Evolutionary conservation across 2,113 vertebrate genomes (phyloP), one percentile per base, ranked within the genome.

Genomic region (Apeltes quadracus): DNA sequence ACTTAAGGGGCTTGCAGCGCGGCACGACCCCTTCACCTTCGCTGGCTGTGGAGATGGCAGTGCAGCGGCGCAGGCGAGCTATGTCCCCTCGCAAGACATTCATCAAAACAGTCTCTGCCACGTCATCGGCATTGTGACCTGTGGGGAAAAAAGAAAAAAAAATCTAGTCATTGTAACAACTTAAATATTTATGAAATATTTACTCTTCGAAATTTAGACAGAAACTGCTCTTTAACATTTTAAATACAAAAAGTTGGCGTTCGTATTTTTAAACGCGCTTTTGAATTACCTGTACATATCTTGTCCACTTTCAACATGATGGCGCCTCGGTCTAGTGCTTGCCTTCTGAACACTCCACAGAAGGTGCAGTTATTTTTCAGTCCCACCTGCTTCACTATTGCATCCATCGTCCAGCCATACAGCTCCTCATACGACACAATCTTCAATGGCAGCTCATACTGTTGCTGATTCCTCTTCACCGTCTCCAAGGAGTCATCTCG

Each of bases 381-480:
- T 50, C 92, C 95, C 83, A 95, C 92, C 86, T 76, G 95, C 83
- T 93, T 94, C 70, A 88, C 95, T 32, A 97, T 95, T 15, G 94
- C 93, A 39, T 97, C 96, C 96, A 97, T 96, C 3, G 95, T 96
- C 96, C 96, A 97, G 80, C 96, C 94, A 2, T 96, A 97, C 13
- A 97, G 93, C 76, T 96, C 93, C 15, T 91, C 90, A 15, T 97
- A 96, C 3, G 96, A 95, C 77, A 97, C 93, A 0, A 96, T 87
- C 72, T 94, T 96, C 43, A 97, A 90, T 0, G 95, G 96, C 67
- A 97, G 92, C 1, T 92, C 94, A 48, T 95, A 96, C 82, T 93
- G 91, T 39, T 87, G 91, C 25, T 94, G 95, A 81, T 95, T 94
- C 81, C 94, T 93, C 70, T 92, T 94, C 44, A 97, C 95, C 0